phyloP scores from a whole-genome alignment of 1,140 invertebrate genomes.

The Plodia interpunctella region DNA sequence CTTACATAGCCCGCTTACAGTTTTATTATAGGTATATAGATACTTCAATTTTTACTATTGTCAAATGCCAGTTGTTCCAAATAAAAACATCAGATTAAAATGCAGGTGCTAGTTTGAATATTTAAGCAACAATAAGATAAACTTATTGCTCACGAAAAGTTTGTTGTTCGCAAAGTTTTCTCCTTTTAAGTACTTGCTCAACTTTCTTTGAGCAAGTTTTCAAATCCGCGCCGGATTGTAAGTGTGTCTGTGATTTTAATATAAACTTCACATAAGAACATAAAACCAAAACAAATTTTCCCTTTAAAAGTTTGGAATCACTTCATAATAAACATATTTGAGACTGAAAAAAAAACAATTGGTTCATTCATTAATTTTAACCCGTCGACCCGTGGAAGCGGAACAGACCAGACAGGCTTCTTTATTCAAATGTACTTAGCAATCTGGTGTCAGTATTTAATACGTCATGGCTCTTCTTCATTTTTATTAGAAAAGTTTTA shows the following conservation, averaged over 20 bases:
- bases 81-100: background rate
- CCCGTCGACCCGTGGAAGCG: too few species aligned
- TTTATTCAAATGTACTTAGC: too few species aligned
- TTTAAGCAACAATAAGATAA: slow-evolving; percentile 13
- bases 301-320: background rate
- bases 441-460: too few species aligned
- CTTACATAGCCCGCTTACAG: too few species aligned
- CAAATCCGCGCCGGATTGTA: slow-evolving; percentile 11
- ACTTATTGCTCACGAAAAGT: background rate
- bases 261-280: background rate
- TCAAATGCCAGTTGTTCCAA: background rate
- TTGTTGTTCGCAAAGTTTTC: background rate
- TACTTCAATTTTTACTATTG: too few species aligned
- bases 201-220: slow-evolving; percentile 13
- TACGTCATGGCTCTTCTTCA: too few species aligned
- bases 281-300: background rate
- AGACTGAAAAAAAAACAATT: too few species aligned
- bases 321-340: background rate
- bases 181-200: background rate
- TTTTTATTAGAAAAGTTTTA: too few species aligned
- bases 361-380: too few species aligned
- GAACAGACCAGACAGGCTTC: too few species aligned
- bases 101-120: slow-evolving; percentile 3
- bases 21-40: too few species aligned
- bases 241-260: slow-evolving; percentile 3